Conservation (phyloP, 2,113 vertebrate species). For the Gobio gobio region DNA sequence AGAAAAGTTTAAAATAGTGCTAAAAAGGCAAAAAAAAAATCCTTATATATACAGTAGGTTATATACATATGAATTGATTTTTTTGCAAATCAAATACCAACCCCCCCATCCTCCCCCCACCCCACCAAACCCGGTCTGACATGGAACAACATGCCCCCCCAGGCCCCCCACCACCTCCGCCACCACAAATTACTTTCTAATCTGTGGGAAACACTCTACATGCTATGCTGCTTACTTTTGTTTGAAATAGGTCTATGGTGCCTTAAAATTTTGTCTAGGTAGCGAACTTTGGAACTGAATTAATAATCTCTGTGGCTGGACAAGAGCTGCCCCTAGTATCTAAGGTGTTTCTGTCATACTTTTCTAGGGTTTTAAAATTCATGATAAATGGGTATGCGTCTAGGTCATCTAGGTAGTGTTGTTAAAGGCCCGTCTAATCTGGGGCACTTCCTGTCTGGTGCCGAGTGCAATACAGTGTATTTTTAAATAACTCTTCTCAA, state of each 20-base stretch:
- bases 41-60: no score
- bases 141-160: no score
- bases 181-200: no score
- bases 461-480: not conserved
- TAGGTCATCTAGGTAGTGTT: not conserved
- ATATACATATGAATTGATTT: no score
- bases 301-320: not conserved
- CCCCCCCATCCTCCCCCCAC: no score
- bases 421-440: not conserved
- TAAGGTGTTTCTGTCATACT: not conserved
- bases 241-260: not conserved
- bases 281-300: not conserved
- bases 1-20: no score
- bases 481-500: constrained; percentile 19
- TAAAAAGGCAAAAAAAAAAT: no score
- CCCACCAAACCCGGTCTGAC: no score
- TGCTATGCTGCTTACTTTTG: not conserved
- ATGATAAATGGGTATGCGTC: not conserved
- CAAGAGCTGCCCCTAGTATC: not conserved
- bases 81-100: no score
- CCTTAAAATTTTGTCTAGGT: not conserved
- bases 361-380: not conserved
- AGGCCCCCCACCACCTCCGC: no score
- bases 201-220: no score
- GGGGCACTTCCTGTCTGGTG: not conserved